A percentile compares a stretch with the other conserved stretches of the same genome.
phyloP scores from a whole-genome alignment of 1,140 invertebrate genomes.

The Eupristina koningsbergeri region DNA sequence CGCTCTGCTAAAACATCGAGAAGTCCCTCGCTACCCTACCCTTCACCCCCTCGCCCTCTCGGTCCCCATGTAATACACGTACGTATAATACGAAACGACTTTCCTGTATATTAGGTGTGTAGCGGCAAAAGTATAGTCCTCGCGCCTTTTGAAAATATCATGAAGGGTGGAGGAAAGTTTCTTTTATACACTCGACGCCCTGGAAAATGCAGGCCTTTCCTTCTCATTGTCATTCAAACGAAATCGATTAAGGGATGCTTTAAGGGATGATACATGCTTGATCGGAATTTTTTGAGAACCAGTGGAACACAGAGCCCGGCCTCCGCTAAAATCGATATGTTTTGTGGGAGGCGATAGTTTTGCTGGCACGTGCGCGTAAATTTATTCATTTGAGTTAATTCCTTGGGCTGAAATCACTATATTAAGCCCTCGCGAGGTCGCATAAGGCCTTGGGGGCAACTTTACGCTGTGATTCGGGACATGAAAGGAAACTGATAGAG shows the following conservation, averaged over 20 bases:
- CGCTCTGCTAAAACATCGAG: slow-evolving; percentile 58
- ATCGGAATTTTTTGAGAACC: not conserved
- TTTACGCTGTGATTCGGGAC: slow-evolving; percentile 64
- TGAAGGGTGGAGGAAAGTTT: not conserved
- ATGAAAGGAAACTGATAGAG: slow-evolving; percentile 54
- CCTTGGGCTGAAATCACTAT: slow-evolving; percentile 59
- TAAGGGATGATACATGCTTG: not conserved
- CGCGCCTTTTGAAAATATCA: slow-evolving; percentile 7
- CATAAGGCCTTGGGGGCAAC: slow-evolving; percentile 60
- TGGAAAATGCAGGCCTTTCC: not conserved
- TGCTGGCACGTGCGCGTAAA: slow-evolving; percentile 22
- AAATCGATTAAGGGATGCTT: not conserved
- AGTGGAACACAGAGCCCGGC: not conserved
- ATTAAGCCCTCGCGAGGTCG: slow-evolving; percentile 57
- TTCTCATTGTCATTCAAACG: not conserved
- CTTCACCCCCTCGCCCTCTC: not conserved
- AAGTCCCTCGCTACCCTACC: slow-evolving; percentile 47
- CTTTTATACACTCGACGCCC: not conserved
- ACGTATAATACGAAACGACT: slow-evolving; percentile 37
- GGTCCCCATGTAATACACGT: not conserved
- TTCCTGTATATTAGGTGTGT: slow-evolving; percentile 13
- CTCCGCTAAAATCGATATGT: not conserved
- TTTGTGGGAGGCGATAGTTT: slow-evolving; percentile 55
- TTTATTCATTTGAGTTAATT: slow-evolving; percentile 64
- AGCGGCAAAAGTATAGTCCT: slow-evolving; percentile 9